phyloP scores from a whole-genome alignment of 2,797 vertebrate genomes.

The Sorex maritimensis region DNA sequence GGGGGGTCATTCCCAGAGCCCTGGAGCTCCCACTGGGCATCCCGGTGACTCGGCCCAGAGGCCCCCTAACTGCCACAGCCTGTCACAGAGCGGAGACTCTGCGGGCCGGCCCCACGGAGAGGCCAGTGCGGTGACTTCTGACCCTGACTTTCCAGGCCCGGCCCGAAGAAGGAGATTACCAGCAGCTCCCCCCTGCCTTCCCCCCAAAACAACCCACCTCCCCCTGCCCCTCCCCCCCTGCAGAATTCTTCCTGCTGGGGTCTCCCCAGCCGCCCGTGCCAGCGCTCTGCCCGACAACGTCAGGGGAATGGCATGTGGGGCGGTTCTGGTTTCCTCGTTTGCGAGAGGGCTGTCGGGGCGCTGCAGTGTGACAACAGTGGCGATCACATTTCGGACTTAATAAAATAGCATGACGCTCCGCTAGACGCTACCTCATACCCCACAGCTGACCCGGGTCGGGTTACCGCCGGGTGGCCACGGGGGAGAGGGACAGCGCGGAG shows the following conservation, averaged over 20 bases:
- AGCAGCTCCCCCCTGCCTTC: conserved; percentile 40
- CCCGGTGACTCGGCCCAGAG: neutral
- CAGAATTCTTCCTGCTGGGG: conserved; percentile 57
- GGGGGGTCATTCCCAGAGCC: neutral
- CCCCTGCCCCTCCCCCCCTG: neutral
- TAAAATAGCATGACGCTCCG: conserved; percentile 90
- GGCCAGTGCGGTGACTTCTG: neutral
- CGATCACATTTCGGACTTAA: conserved; percentile 91
- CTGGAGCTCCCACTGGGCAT: neutral
- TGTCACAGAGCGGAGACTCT: neutral
- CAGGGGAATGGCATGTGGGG: conserved; percentile 89
- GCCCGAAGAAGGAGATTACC: conserved; percentile 29
- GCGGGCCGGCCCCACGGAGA: neutral
- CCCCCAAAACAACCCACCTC: conserved; percentile 61
- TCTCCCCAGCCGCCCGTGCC: conserved; percentile 54
- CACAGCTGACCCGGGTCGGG: conserved; percentile 86
- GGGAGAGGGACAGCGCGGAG: conserved; percentile 77
- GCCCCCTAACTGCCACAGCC: neutral
- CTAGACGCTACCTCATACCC: conserved; percentile 93
- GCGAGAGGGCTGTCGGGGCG: conserved; percentile 89
- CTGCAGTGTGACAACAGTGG: conserved; percentile 91
- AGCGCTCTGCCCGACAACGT: conserved; percentile 72
- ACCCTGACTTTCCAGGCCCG: neutral
- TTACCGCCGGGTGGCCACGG: conserved; percentile 84
- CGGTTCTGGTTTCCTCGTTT: conserved; percentile 92